Evolutionary conservation across 2,797 vertebrate genomes (phyloP).

Genomic region (Onychomys leucogaster): DNA sequence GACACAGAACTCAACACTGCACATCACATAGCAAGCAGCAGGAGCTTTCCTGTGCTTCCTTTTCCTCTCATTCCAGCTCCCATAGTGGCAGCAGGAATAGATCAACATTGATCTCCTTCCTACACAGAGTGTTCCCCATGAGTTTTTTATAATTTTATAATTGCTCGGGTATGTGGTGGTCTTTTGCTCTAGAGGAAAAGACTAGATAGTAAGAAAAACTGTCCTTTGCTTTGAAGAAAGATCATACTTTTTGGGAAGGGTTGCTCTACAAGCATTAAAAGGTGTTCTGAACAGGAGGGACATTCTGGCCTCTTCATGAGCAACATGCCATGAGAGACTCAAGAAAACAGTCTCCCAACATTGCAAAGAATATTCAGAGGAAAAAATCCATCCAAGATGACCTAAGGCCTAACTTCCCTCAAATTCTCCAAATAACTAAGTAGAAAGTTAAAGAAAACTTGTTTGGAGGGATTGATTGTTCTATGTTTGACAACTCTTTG

Average conservation of each 20-base stretch:
- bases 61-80: background rate
- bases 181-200: background rate
- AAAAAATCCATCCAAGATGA: background rate
- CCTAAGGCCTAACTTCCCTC: background rate
- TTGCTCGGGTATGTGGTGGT: background rate
- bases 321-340: background rate
- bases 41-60: background rate
- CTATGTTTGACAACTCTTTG: background rate
- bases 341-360: background rate
- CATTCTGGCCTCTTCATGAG: background rate
- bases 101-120: background rate
- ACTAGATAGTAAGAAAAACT: background rate
- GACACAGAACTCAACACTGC: background rate
- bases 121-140: background rate
- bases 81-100: background rate
- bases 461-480: background rate
- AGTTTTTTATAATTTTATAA: no score
- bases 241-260: background rate
- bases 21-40: background rate
- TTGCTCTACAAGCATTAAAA: background rate
- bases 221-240: background rate
- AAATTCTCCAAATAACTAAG: background rate
- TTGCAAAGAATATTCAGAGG: background rate
- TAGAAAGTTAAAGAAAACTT: constrained; percentile 18
- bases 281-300: background rate